Percentiles rank a stretch among this genome's conserved stretches.
phyloP scores from a whole-genome alignment of 2,888 invertebrate genomes.

The Drosophila paracracens region DNA sequence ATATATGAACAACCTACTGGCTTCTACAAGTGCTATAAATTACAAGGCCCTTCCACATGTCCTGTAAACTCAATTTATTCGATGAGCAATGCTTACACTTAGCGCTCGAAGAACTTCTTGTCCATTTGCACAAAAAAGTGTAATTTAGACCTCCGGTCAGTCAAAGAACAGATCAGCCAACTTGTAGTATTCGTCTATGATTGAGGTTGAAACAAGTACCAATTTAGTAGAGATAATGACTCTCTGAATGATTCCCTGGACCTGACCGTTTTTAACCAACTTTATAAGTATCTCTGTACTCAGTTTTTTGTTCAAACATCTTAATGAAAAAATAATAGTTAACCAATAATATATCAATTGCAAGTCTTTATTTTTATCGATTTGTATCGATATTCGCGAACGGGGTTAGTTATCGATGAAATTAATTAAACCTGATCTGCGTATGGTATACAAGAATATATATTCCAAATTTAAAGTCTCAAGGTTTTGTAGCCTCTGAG shows the following conservation, averaged over 20 bases:
- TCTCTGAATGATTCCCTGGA: not conserved
- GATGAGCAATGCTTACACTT: slow-evolving; percentile 30
- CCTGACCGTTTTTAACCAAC: not conserved
- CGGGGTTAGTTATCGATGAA: not conserved
- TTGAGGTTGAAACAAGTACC: not conserved
- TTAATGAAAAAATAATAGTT: not conserved
- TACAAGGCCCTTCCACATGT: slow-evolving; percentile 26
- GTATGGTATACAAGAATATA: not conserved
- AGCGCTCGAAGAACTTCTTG: not conserved
- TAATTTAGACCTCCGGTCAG: not conserved
- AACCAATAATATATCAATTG: not conserved
- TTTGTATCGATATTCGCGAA: not conserved
- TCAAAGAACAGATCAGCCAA: not conserved
- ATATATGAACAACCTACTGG: slow-evolving; percentile 33
- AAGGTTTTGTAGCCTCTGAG: not conserved
- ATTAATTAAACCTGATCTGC: not conserved
- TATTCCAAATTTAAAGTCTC: not conserved
- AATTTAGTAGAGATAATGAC: not conserved
- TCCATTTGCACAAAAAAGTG: not conserved
- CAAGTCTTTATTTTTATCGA: not conserved
- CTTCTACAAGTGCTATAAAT: slow-evolving; percentile 49
- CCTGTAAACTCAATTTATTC: slow-evolving; percentile 40
- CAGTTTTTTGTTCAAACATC: not conserved
- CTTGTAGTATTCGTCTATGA: not conserved
- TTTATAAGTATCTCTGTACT: not conserved